Base-by-base conservation (phyloP, 2,888 invertebrate species). In the Julus scandinavius region DNA sequence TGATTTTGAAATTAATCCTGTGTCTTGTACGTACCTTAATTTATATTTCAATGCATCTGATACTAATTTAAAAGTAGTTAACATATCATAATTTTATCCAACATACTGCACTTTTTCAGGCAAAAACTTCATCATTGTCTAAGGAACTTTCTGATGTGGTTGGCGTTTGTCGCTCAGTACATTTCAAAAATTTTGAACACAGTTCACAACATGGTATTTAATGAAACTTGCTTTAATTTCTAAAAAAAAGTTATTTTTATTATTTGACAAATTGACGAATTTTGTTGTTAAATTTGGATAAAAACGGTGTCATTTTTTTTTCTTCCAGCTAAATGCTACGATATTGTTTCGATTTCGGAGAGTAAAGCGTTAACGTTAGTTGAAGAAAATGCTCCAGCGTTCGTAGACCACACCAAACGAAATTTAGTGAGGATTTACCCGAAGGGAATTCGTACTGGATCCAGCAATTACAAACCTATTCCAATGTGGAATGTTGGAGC, bases 381-480 rank as follows among this genome's bases (percentile, higher is more conserved):
- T 45, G 91, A 92, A 80, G 91, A 91, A 15, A 90, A 91, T 9
- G 90, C 92, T 0, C 89, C 90, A 15, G 91, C 91, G 0, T 93
- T 93, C 88, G 91, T 93, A 72, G 91, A 91, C 29, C 92, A 93
- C 90, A 93, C 93, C 88, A 91, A 92, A 83, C 90, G 91, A 41
- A 92, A 93, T 90, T 90, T 94, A 85, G 91, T 92, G 86, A 91
- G 94, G 86, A 93, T 94, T 87, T 94, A 94, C 91, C 94, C 94
- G 2, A 92, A 92, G 80, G 94, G 94, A 0, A 92, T 92, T 7
- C 91, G 94, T 86, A 93, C 94, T 50, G 93, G 93, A 90, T 94
- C 94, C 38, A 93, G 94, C 89, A 95, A 95, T 91, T 94, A 94
- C 91, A 93, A 94, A 90, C 94, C 94, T 4, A 91, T 93, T 20